A percentile compares a stretch with the other conserved stretches of the same genome.
Evolutionary conservation across 1,140 invertebrate genomes (phyloP).

Genomic region (Acyrthosiphon pisum): DNA sequence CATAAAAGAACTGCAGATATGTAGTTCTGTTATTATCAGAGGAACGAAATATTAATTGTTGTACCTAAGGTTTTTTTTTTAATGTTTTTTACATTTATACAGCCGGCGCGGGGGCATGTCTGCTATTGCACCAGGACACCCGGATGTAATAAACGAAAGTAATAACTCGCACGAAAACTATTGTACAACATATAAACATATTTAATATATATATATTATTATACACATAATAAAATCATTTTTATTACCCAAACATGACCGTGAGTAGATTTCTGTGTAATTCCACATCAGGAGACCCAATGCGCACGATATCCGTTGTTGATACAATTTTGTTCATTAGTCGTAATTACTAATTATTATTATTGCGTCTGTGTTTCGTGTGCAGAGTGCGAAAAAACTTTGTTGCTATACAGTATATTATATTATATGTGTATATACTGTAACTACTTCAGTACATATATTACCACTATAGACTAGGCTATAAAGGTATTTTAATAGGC

Average conservation of each 20-base stretch:
- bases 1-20: background rate
- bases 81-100: background rate
- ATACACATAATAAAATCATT: slow-evolving; percentile 39
- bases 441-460: background rate
- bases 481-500: background rate
- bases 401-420: background rate
- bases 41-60: background rate
- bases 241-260: slow-evolving; percentile 44
- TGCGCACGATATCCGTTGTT: slow-evolving; percentile 14
- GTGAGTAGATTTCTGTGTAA: slow-evolving; percentile 47
- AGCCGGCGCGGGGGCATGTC: background rate
- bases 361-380: background rate
- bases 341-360: background rate
- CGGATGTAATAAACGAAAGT: slow-evolving; percentile 51
- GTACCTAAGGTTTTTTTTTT: slow-evolving; percentile 1
- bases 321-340: slow-evolving; percentile 3
- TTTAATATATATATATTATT: background rate
- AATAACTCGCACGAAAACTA: slow-evolving; percentile 23
- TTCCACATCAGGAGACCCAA: background rate
- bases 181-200: slow-evolving; percentile 30
- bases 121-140: slow-evolving; percentile 31
- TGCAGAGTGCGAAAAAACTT: background rate
- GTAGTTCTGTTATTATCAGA: background rate
- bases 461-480: background rate
- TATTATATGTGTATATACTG: background rate